Evolutionary conservation across 1,140 invertebrate species (phyloP).

Genomic region (Ruditapes philippinarum): DNA sequence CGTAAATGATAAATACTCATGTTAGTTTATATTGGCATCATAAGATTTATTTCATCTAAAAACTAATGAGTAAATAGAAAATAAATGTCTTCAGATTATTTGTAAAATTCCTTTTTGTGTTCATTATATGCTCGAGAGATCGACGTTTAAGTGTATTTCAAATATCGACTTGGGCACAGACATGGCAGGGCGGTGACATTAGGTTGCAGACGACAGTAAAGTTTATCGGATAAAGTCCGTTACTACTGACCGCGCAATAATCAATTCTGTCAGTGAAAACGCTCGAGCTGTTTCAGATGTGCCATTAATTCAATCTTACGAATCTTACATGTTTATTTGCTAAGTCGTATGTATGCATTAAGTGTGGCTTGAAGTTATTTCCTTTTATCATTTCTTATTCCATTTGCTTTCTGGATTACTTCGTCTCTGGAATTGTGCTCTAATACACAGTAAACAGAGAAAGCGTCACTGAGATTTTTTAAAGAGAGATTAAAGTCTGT

Average conservation of each 20-base stretch:
- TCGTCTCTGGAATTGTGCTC: not conserved
- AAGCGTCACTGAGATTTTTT: not conserved
- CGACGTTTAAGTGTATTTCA: not conserved
- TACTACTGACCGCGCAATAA: conserved; percentile 2
- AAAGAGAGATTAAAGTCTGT: not conserved
- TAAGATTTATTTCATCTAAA: too few species aligned
- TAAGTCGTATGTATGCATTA: not conserved
- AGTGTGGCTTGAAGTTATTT: too few species aligned
- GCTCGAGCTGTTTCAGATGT: not conserved
- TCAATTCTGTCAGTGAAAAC: conserved; percentile 22
- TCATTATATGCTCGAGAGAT: not conserved
- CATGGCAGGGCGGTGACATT: not conserved
- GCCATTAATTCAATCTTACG: conserved; percentile 25
- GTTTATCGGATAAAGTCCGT: conserved; percentile 16
- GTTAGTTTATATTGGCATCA: too few species aligned
- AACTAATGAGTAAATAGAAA: too few species aligned
- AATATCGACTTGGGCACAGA: not conserved
- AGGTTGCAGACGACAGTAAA: not conserved
- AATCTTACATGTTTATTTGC: conserved; percentile 14
- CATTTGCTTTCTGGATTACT: not conserved
- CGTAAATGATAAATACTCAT: too few species aligned
- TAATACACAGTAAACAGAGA: not conserved
- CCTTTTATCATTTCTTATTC: too few species aligned
- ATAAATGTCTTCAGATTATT: not conserved
- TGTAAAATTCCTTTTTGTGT: not conserved